Conservation (phyloP, 2,888 invertebrate genomes). For the Arge pagana region DNA sequence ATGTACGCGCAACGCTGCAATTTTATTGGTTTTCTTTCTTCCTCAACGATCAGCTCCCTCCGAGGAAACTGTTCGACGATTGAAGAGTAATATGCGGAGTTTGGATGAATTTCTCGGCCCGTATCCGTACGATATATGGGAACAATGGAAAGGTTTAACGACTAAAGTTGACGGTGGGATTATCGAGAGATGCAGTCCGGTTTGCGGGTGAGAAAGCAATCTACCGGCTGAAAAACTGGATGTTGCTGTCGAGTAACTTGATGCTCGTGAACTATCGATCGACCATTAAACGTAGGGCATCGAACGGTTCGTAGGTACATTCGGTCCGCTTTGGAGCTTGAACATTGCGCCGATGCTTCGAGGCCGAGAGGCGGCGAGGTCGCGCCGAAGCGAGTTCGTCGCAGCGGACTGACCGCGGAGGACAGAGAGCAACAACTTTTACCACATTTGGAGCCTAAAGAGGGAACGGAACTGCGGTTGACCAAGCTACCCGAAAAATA, state of each 20-base stretch:
- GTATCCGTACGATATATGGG: constrained; percentile 88
- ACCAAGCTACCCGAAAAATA: constrained; percentile 74
- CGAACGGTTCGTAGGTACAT: constrained; percentile 59
- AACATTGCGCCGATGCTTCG: constrained; percentile 72
- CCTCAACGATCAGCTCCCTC: constrained; percentile 62
- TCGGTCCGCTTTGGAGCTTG: constrained; percentile 79
- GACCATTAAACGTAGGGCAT: not conserved
- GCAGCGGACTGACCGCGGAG: constrained; percentile 61
- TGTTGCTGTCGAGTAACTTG: not conserved
- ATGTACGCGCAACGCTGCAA: not conserved
- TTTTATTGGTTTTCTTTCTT: not conserved
- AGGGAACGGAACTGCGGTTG: constrained; percentile 82
- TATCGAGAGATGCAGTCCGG: constrained; percentile 69
- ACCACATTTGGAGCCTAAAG: constrained; percentile 79
- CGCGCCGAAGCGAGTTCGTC: constrained; percentile 51
- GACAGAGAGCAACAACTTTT: constrained; percentile 75
- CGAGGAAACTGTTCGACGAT: constrained; percentile 68
- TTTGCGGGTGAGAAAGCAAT: constrained; percentile 62
- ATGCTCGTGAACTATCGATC: not conserved
- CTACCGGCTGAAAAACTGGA: not conserved
- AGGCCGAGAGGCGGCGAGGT: constrained; percentile 66
- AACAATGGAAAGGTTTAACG: constrained; percentile 82
- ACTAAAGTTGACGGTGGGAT: constrained; percentile 59
- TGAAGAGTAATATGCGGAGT: constrained; percentile 71
- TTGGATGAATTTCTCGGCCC: constrained; percentile 83